Conservation (phyloP, 92 coral and sea anemone species). For the Virgularia gustaviana region DNA sequence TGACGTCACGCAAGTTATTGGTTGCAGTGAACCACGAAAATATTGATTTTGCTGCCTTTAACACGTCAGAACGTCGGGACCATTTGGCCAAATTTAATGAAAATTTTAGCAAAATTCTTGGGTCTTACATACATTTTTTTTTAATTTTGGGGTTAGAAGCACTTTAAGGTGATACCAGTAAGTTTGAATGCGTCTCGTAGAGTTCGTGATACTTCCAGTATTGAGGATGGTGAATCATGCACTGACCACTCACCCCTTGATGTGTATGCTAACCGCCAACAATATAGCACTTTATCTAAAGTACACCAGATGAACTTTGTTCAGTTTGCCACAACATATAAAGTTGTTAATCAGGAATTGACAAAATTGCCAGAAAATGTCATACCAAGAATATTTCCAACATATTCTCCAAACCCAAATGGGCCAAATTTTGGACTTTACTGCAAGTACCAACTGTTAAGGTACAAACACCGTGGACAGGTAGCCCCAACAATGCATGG, state of each 20-base stretch:
- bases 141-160: no score
- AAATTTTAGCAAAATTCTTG: no score
- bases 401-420: slow-evolving; percentile 53
- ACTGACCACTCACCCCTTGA: slow-evolving; percentile 49
- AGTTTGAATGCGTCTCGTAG: slow-evolving; percentile 51
- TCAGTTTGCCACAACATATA: slow-evolving; percentile 51
- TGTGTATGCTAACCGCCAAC: slow-evolving; percentile 54
- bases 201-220: slow-evolving; percentile 5
- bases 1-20: no score
- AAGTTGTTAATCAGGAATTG: slow-evolving; percentile 34
- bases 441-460: slow-evolving; percentile 53
- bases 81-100: no score
- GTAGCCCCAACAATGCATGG: slow-evolving; percentile 53
- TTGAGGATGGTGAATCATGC: slow-evolving; percentile 11
- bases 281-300: slow-evolving; percentile 31
- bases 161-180: slow-evolving; percentile 42
- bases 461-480: slow-evolving; percentile 57
- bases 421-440: slow-evolving; percentile 45
- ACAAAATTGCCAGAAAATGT: slow-evolving; percentile 33
- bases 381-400: slow-evolving; percentile 56
- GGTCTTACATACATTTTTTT: no score
- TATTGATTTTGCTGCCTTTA: no score
- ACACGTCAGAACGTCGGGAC: no score
- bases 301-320: slow-evolving; percentile 50
- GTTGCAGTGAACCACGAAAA: no score